Percentiles rank a stretch among this genome's conserved stretches.
These are phyloP conservation scores for Rhynchomys soricoides DNA, from an alignment of 2,113 vertebrate species.

Conservation along the genomic window DNA sequence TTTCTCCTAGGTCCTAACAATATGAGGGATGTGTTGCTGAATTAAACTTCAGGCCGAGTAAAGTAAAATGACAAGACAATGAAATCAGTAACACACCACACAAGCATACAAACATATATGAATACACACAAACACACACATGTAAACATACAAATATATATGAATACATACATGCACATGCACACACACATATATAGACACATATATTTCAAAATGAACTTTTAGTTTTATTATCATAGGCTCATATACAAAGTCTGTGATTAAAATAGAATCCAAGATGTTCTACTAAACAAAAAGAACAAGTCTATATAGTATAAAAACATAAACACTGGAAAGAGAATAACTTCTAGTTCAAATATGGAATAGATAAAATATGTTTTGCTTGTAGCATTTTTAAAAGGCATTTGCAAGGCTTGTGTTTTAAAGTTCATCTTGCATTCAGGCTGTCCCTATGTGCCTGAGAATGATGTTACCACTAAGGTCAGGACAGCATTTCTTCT, in stretches of 20 bases:
- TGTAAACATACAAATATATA: neutral
- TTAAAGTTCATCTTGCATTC: neutral
- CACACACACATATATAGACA: neutral
- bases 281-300: neutral
- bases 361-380: neutral
- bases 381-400: neutral
- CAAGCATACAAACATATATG: neutral
- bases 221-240: neutral
- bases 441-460: neutral
- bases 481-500: neutral
- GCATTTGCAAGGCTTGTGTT: neutral
- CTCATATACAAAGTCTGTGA: neutral
- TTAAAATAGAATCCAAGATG: neutral
- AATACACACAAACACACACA: neutral
- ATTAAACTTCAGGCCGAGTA: neutral
- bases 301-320: neutral
- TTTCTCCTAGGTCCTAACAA: neutral
- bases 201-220: neutral
- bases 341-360: neutral
- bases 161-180: neutral
- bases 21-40: neutral
- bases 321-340: neutral
- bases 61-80: slow-evolving; percentile 32
- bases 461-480: neutral
- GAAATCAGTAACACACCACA: neutral